Evolutionary conservation across 2,113 vertebrate species (phyloP).

Genomic region (Saimiri boliviensis): DNA sequence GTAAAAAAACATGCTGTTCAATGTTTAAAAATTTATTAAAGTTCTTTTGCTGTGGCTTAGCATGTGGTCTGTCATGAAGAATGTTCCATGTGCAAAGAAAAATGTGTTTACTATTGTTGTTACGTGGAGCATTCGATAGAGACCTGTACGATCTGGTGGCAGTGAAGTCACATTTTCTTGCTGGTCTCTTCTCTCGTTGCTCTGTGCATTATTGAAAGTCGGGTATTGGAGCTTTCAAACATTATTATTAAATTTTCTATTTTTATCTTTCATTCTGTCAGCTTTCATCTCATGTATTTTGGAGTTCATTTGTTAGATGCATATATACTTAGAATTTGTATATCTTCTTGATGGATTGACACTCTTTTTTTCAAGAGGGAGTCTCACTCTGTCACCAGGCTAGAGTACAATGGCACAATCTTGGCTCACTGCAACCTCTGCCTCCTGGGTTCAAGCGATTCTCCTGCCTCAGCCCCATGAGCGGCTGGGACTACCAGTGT

Average conservation of each 20-base stretch:
- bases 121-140: neutral
- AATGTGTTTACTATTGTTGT: neutral
- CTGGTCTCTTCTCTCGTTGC: neutral
- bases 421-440: too few species aligned
- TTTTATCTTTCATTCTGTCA: neutral
- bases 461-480: too few species aligned
- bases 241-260: neutral
- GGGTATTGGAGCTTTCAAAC: neutral
- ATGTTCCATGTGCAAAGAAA: neutral
- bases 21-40: neutral
- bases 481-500: too few species aligned
- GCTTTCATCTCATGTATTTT: neutral
- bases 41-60: neutral
- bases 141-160: neutral
- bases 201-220: neutral
- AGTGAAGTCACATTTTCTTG: neutral
- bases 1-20: neutral
- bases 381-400: too few species aligned
- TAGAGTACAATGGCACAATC: too few species aligned
- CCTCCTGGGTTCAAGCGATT: too few species aligned
- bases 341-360: neutral
- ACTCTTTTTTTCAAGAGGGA: neutral
- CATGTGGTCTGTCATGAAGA: neutral
- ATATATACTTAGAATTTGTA: neutral
- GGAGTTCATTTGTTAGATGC: neutral